These are phyloP conservation scores for Lycia hirtaria DNA, from an alignment of 2,888 invertebrate genomes.

Conservation along the genomic window DNA sequence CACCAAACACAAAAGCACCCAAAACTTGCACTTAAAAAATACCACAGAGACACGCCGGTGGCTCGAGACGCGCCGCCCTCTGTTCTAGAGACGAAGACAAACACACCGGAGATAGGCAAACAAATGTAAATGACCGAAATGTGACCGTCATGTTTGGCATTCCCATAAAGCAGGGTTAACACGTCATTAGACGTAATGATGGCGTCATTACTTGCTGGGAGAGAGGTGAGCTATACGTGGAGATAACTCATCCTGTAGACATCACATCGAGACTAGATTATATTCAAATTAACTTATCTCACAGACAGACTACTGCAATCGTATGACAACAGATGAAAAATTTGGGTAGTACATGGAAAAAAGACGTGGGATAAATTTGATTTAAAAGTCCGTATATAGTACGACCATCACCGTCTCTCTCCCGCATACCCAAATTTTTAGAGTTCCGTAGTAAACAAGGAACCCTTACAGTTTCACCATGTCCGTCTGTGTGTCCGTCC, in stretches of 20 bases:
- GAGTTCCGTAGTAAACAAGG: no score
- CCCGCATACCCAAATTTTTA: no score
- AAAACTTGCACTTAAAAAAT: constrained; percentile 73
- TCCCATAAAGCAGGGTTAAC: constrained; percentile 85
- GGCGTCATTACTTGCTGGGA: constrained; percentile 80
- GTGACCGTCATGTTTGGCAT: constrained; percentile 85
- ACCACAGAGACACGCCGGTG: constrained; percentile 70
- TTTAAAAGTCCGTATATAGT: no score
- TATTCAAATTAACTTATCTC: no score
- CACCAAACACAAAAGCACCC: constrained; percentile 61
- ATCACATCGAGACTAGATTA: not conserved
- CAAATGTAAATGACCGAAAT: constrained; percentile 85
- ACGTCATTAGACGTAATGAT: constrained; percentile 86
- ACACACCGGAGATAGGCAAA: constrained; percentile 82
- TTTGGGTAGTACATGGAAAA: no score
- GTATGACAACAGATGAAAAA: no score
- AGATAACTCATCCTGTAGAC: not conserved
- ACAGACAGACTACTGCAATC: no score
- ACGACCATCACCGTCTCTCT: no score
- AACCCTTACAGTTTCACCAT: no score
- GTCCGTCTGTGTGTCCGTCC: no score
- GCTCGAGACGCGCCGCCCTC: constrained; percentile 82
- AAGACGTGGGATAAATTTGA: no score
- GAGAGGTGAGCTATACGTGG: constrained; percentile 37
- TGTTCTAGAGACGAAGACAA: constrained; percentile 83